A percentile compares a stretch with the other conserved stretches of the same genome.
These are phyloP conservation scores for Trichomycterus rosablanca DNA, from an alignment of 2,113 vertebrate genomes.

Conservation along the genomic window DNA sequence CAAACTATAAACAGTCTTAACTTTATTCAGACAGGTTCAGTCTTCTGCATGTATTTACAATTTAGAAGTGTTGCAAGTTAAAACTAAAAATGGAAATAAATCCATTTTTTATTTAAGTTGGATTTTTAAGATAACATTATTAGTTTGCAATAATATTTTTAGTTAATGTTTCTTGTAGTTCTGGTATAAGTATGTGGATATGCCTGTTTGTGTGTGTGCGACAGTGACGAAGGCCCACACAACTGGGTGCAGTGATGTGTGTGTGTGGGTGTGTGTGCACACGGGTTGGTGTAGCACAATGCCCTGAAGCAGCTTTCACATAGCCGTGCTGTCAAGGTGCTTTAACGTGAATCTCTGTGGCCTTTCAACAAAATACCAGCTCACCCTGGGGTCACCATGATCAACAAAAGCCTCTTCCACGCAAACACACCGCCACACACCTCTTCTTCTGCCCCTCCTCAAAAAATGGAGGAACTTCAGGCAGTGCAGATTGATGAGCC, in stretches of 20 bases:
- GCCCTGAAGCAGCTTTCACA: conserved; percentile 58
- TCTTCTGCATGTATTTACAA: no score
- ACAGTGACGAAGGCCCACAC: no score
- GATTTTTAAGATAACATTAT: no score
- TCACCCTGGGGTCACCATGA: conserved; percentile 52
- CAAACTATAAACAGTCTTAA: no score
- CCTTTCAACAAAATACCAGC: conserved; percentile 48
- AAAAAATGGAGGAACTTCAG: conserved; percentile 19
- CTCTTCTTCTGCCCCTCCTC: background rate
- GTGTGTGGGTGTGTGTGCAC: conserved; percentile 3
- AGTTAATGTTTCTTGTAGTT: no score
- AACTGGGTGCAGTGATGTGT: background rate
- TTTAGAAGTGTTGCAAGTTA: no score
- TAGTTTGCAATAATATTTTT: no score
- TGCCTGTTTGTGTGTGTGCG: background rate
- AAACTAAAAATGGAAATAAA: no score
- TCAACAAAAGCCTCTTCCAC: conserved; percentile 38
- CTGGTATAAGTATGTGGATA: conserved; percentile 15
- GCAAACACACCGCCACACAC: conserved; percentile 12
- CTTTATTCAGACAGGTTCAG: no score
- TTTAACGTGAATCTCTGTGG: conserved; percentile 60
- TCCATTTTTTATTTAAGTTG: no score
- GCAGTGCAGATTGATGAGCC: conserved; percentile 24
- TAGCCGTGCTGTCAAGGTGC: conserved; percentile 56
- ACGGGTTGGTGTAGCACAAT: conserved; percentile 44